Evolutionary conservation across 2,888 invertebrate species (phyloP).

Genomic region (Drosophila acutilabella): DNA sequence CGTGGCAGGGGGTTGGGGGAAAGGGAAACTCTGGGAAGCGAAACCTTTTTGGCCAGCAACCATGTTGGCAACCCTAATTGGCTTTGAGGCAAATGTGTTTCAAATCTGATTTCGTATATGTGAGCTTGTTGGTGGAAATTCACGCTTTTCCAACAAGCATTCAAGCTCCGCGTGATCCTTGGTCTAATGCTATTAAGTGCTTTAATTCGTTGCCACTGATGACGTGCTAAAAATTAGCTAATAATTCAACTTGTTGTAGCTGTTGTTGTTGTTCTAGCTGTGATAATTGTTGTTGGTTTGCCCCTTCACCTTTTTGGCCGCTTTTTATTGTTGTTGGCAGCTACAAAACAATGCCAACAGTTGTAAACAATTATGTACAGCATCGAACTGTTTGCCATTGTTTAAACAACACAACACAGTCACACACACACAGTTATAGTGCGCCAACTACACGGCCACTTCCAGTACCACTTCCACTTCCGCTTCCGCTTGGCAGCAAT

Average conservation of each 20-base stretch:
- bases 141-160: constrained; percentile 4
- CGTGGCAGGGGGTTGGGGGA: neutral
- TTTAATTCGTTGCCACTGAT: constrained; percentile 30
- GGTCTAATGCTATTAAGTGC: constrained; percentile 32
- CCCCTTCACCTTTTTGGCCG: constrained; percentile 11
- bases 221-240: neutral
- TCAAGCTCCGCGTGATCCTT: constrained; percentile 14
- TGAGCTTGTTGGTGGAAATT: constrained; percentile 24
- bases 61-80: constrained; percentile 60
- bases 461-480: constrained; percentile 32
- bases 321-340: constrained; percentile 18
- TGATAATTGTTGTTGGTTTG: constrained; percentile 24
- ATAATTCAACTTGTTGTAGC: neutral
- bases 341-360: constrained; percentile 25
- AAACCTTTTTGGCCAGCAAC: constrained; percentile 63
- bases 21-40: constrained; percentile 23
- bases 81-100: constrained; percentile 67
- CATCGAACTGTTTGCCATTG: constrained; percentile 30
- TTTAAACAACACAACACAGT: constrained; percentile 24
- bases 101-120: constrained; percentile 59
- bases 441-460: constrained; percentile 35
- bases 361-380: constrained; percentile 56
- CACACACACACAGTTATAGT: constrained; percentile 1
- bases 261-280: neutral
- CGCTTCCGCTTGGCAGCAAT: constrained; percentile 45